phyloP scores from a whole-genome alignment of 2,888 invertebrate genomes.

The Notocelia uddmanniana region DNA sequence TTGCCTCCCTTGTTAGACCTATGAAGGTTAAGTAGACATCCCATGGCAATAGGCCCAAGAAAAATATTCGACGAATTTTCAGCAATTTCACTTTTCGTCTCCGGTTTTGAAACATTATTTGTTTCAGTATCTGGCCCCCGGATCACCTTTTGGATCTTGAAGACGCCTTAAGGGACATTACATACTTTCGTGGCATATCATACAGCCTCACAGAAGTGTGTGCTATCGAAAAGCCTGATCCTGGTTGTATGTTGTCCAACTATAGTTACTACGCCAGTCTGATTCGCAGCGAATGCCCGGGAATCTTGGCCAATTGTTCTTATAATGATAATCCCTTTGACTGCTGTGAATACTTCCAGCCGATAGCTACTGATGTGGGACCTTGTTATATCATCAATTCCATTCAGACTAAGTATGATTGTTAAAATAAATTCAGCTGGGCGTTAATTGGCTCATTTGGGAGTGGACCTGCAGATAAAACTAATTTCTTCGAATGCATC shows the following conservation, averaged over 20 bases:
- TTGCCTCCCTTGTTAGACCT: too few species aligned
- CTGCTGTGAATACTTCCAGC: conserved; percentile 87
- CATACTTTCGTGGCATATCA: conserved; percentile 88
- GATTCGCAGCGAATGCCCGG: conserved; percentile 82
- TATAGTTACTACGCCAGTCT: conserved; percentile 86
- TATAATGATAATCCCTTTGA: conserved; percentile 83
- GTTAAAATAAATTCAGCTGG: background rate
- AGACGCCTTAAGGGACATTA: conserved; percentile 89
- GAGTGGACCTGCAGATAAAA: too few species aligned
- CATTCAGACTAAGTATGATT: conserved; percentile 81
- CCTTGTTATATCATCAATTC: conserved; percentile 87
- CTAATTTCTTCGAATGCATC: too few species aligned
- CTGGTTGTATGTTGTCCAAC: conserved; percentile 86
- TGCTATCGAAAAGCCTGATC: conserved; percentile 72
- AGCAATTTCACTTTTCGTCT: too few species aligned
- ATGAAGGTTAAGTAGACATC: too few species aligned
- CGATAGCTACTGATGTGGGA: conserved; percentile 86
- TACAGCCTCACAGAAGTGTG: conserved; percentile 88
- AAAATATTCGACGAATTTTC: too few species aligned
- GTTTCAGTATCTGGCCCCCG: conserved; percentile 87
- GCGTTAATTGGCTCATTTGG: too few species aligned
- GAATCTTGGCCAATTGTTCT: conserved; percentile 80
- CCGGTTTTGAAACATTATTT: background rate
- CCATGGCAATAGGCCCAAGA: too few species aligned
- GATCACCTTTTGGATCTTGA: conserved; percentile 89